phyloP scores from a whole-genome alignment of 92 coral and sea anemone species.

The Anthopleura xanthogrammica region DNA sequence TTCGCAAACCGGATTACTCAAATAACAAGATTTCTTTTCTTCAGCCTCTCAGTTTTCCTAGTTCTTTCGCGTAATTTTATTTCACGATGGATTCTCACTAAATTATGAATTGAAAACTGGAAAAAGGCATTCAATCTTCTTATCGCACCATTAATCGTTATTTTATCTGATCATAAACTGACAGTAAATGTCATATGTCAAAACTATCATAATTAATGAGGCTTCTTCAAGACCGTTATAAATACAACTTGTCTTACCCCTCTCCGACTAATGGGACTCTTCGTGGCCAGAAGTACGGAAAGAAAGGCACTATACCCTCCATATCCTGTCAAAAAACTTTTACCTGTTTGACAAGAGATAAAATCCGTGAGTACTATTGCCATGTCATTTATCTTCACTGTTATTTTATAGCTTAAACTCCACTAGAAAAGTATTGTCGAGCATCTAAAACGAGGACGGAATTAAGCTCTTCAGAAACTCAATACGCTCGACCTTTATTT shows the following conservation, averaged over 20 bases:
- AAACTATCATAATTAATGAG: not conserved
- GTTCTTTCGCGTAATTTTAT: not conserved
- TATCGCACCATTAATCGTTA: not conserved
- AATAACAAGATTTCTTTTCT: not conserved
- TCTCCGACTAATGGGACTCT: not conserved
- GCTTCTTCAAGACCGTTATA: not conserved
- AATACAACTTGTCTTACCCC: not conserved
- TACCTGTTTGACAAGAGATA: conserved; percentile 7
- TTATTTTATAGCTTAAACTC: conserved; percentile 17
- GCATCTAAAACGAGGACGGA: conserved; percentile 22
- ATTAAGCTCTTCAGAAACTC: conserved; percentile 26
- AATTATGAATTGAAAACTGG: not conserved
- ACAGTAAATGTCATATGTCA: conserved; percentile 13
- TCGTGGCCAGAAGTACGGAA: not conserved
- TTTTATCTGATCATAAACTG: not conserved
- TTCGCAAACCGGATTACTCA: too few species aligned
- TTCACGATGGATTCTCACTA: not conserved
- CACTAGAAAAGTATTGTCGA: conserved; percentile 28
- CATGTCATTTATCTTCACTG: conserved; percentile 5
- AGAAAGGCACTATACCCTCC: not conserved
- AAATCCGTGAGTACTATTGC: not conserved
- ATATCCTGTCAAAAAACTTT: not conserved
- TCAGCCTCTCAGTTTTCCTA: not conserved
- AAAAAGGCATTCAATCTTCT: conserved; percentile 11
- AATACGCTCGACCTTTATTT: conserved; percentile 9